Percentiles rank a stretch among this genome's conserved stretches.
Conservation (phyloP, 1,140 invertebrate genomes). For the Tetramorium parvispinum region DNA sequence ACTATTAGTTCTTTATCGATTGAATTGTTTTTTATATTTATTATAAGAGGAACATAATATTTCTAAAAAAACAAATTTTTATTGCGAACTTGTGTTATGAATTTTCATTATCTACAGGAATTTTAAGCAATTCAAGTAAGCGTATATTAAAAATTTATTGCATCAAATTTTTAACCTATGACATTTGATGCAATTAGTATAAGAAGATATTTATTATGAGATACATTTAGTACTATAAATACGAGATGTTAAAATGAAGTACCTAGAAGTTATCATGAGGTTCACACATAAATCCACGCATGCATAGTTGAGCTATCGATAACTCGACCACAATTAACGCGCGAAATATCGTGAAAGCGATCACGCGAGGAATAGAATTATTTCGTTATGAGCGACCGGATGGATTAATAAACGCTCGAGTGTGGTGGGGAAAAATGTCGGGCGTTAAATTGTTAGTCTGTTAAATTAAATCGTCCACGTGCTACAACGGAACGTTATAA, state of each 20-base stretch:
- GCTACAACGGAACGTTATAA: constrained; percentile 51
- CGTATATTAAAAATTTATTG: neutral
- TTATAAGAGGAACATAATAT: constrained; percentile 1
- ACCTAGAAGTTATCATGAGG: neutral
- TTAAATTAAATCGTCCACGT: constrained; percentile 57
- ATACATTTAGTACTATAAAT: neutral
- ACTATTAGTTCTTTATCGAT: neutral
- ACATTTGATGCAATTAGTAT: constrained; percentile 3
- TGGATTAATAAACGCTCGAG: constrained; percentile 39
- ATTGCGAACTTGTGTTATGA: neutral
- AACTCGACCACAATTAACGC: constrained; percentile 35
- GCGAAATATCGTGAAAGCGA: constrained; percentile 38
- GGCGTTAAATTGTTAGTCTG: constrained; percentile 64
- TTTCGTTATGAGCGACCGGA: constrained; percentile 42
- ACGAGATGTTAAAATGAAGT: neutral
- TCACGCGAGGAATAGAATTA: constrained; percentile 52
- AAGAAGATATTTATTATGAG: constrained; percentile 8
- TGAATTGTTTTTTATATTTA: neutral
- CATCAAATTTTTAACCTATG: neutral
- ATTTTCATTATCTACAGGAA: neutral
- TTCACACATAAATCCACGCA: constrained; percentile 16
- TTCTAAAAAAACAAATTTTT: neutral
- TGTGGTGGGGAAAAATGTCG: constrained; percentile 30
- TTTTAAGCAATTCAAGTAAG: neutral
- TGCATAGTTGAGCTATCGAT: neutral